Conservation (phyloP, 2,797 vertebrate species). For the Heteromormyrus szaboi region DNA sequence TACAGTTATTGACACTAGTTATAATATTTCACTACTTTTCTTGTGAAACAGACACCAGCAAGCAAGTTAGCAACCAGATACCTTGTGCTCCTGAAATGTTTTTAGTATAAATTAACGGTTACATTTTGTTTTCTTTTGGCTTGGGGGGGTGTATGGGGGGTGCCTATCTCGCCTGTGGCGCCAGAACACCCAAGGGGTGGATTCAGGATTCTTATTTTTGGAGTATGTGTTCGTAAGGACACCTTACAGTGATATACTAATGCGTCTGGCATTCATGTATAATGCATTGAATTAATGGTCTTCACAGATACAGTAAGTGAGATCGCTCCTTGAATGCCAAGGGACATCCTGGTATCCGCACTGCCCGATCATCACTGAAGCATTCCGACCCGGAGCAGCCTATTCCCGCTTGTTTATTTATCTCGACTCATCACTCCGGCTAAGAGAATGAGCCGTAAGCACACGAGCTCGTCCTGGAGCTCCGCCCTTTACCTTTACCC, state of each 20-base stretch:
- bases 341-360: background rate
- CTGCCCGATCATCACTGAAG: conserved; percentile 19
- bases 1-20: background rate
- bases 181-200: background rate
- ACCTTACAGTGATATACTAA: background rate
- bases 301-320: background rate
- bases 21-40: background rate
- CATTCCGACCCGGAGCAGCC: conserved; percentile 21
- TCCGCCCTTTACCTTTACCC: conserved; percentile 35
- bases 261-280: background rate
- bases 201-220: background rate
- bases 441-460: conserved; percentile 1
- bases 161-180: background rate
- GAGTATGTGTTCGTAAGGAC: background rate
- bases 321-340: background rate
- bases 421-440: conserved; percentile 10
- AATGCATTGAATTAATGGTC: background rate
- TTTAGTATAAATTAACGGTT: background rate
- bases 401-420: background rate
- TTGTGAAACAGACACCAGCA: background rate
- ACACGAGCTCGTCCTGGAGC: conserved; percentile 22
- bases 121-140: background rate
- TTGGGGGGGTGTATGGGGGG: background rate
- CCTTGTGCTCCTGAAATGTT: background rate
- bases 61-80: background rate